These are phyloP conservation scores for Brachyptera risi DNA, from an alignment of 2,888 invertebrate species.

Conservation along the genomic window DNA sequence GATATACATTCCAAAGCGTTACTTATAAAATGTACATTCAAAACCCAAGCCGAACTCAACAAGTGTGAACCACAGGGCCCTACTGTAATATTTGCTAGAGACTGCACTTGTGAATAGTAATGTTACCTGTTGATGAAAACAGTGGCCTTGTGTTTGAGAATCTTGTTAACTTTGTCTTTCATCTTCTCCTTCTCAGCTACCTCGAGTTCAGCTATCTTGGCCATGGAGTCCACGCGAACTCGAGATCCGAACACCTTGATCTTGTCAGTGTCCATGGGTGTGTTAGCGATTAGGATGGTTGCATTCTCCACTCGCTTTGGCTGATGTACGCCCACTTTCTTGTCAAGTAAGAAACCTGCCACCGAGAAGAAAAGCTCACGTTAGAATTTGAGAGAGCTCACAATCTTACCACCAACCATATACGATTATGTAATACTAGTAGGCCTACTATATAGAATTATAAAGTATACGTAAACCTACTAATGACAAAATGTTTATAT, in stretches of 20 bases:
- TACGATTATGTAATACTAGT: too few species aligned
- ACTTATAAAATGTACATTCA: too few species aligned
- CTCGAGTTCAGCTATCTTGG: constrained; percentile 96
- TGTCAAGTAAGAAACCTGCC: constrained; percentile 88
- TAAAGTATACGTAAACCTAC: too few species aligned
- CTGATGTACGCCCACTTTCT: constrained; percentile 96
- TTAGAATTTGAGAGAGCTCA: too few species aligned
- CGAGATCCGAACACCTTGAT: constrained; percentile 98
- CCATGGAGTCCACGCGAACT: constrained; percentile 87
- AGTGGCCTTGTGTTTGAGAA: constrained; percentile 89
- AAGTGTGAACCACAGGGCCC: too few species aligned
- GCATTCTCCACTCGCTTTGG: constrained; percentile 95
- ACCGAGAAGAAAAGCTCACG: too few species aligned
- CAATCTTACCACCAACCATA: too few species aligned
- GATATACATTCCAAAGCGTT: too few species aligned
- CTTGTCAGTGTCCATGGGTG: constrained; percentile 99
- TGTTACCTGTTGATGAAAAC: constrained; percentile 96
- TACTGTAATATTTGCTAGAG: too few species aligned
- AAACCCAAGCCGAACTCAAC: too few species aligned
- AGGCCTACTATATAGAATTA: too few species aligned
- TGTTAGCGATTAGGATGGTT: constrained; percentile 95
- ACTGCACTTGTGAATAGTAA: not conserved
- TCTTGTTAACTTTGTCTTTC: constrained; percentile 98
- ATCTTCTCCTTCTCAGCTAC: constrained; percentile 98
- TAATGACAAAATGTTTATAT: too few species aligned